These are phyloP conservation scores for Amphimallon solstitiale DNA, from an alignment of 2,888 invertebrate genomes.

Conservation along the genomic window DNA sequence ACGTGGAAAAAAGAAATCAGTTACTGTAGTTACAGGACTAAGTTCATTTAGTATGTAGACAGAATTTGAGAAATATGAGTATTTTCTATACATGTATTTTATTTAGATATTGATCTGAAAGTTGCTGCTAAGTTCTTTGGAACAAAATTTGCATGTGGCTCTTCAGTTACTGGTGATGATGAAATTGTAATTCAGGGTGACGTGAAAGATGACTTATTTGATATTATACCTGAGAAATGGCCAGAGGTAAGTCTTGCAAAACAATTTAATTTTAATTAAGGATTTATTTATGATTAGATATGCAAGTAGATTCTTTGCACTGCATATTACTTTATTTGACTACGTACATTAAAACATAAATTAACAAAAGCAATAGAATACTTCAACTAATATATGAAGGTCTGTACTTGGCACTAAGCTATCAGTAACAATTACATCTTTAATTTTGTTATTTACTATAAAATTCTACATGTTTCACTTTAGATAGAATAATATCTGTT, in stretches of 20 bases:
- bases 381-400: too few species aligned
- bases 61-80: neutral
- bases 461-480: too few species aligned
- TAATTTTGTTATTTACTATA: too few species aligned
- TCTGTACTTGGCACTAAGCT: too few species aligned
- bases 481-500: too few species aligned
- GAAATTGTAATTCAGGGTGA: constrained; percentile 99
- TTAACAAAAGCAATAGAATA: too few species aligned
- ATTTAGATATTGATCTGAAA: constrained; percentile 93
- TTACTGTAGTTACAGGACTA: constrained; percentile 96
- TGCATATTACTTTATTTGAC: too few species aligned
- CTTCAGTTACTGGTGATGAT: constrained; percentile 98
- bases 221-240: constrained; percentile 99
- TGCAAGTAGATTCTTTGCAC: too few species aligned
- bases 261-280: too few species aligned
- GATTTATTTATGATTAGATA: too few species aligned
- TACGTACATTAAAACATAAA: too few species aligned
- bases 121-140: constrained; percentile 98
- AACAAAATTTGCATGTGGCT: constrained; percentile 98
- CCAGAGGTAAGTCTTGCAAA: constrained; percentile 77
- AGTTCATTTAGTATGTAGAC: constrained; percentile 84
- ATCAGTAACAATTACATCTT: too few species aligned
- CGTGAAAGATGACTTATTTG: constrained; percentile 97
- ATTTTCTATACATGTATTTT: constrained; percentile 47
- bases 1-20: constrained; percentile 98